Evolutionary conservation across 2,888 invertebrate genomes (phyloP), one percentile per base, ranked within the genome.

Genomic region (Craniophora ligustri): DNA sequence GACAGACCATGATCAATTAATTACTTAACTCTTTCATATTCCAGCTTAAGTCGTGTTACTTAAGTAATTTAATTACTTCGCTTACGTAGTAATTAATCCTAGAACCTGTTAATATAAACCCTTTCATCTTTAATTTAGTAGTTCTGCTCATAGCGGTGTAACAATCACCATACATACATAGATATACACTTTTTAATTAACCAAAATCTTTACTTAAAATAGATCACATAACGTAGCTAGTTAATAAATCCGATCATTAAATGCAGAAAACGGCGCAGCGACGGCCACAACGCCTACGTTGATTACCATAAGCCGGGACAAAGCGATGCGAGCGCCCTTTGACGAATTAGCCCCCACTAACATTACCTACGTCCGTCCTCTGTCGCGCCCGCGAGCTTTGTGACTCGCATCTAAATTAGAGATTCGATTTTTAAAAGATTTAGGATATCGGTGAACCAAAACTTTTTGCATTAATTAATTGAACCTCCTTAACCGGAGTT

Each of bases 291-390:
- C 77, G 74, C 77, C 81, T 78, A 69, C 84, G 82, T 82, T 91
- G 89, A 92, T 92, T 92, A 91, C 89, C 88, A 89, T 89, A 89
- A 90, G 89, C 89, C 82, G 79, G 82, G 81, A 91, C 91, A 92
- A 91, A 91, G 90, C 88, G 85, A 78, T 70, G 71, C 79, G 79
- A 75, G 77, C 75, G 78, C 84, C 90, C 92, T 92, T 92, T 92
- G 92, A 91, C 88, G 89, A 92, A 92, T 92, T 92, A 91, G 86
- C 86, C 49, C 82, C 81, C 82, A 81, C 84, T 82, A 82, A 84
- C 85, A 84, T 85, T 81, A 82, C 81, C 85, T 75, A 78, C 78
- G 81, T 78, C 79, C 73, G 55, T 61, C 39, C 57, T 54, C 50
- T 60, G 44, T 31, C 65, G 69, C 65, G 67, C 60, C 48, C 66